Evolutionary conservation across 2,797 vertebrate genomes (phyloP).

Genomic region (Phalloptychus januarius): DNA sequence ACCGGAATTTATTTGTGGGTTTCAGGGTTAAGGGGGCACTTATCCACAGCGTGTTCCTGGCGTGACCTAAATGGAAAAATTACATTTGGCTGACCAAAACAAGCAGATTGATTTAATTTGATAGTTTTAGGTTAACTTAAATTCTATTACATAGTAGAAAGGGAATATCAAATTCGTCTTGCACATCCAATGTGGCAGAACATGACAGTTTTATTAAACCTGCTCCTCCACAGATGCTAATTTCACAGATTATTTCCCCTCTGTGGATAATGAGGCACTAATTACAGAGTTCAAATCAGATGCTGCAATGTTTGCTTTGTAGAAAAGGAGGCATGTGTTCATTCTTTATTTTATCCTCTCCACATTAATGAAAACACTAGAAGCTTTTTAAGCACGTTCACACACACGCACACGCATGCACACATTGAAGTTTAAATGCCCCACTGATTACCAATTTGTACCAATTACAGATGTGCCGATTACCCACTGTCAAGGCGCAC

Average conservation of each 20-base stretch:
- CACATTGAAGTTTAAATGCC: slow-evolving; percentile 26
- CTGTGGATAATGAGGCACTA: slow-evolving; percentile 29
- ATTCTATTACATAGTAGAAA: neutral
- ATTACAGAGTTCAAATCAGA: slow-evolving; percentile 36
- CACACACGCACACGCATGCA: slow-evolving; percentile 8
- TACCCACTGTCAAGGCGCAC: slow-evolving; percentile 39
- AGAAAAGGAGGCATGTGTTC: slow-evolving; percentile 22
- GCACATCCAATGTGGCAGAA: neutral
- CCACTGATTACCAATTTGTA: slow-evolving; percentile 52
- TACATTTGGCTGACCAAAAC: neutral
- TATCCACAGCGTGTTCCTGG: neutral
- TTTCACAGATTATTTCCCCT: slow-evolving; percentile 22
- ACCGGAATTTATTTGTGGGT: neutral
- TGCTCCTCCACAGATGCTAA: slow-evolving; percentile 23
- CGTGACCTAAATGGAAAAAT: neutral
- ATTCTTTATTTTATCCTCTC: slow-evolving; percentile 31
- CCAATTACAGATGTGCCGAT: slow-evolving; percentile 53
- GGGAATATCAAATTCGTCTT: neutral
- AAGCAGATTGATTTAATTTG: neutral
- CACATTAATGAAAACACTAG: slow-evolving; percentile 27
- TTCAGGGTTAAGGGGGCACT: neutral
- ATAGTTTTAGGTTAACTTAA: neutral
- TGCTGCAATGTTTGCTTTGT: slow-evolving; percentile 29
- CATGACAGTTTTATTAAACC: slow-evolving; percentile 19
- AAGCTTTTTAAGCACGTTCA: slow-evolving; percentile 11